Percentiles rank a stretch among this genome's conserved stretches.
phyloP scores from a whole-genome alignment of 2,888 invertebrate genomes.

The Drosophila borealis region DNA sequence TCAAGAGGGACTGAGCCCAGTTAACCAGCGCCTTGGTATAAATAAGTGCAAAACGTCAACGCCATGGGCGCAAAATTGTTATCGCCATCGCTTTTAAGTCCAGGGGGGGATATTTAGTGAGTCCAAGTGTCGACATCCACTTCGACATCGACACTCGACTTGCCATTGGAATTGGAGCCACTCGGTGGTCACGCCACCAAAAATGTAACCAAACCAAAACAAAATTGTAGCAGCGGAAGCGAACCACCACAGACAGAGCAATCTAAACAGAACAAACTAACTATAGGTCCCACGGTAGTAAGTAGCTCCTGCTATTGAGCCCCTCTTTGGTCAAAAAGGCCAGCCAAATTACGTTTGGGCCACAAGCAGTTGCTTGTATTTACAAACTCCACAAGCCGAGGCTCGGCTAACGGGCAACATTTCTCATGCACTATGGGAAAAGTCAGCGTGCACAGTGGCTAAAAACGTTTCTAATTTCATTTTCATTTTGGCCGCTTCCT shows the following conservation, averaged over 20 bases:
- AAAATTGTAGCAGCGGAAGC: conserved; percentile 76
- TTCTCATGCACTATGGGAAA: conserved; percentile 69
- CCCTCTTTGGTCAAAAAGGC: conserved; percentile 67
- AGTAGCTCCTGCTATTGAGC: conserved; percentile 65
- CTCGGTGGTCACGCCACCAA: conserved; percentile 79
- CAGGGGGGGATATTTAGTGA: conserved; percentile 77
- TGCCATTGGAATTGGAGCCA: conserved; percentile 47
- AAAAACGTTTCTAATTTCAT: conserved; percentile 53
- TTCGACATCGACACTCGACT: conserved; percentile 51
- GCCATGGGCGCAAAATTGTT: conserved; percentile 77
- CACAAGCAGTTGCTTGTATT: conserved; percentile 25
- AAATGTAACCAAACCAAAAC: conserved; percentile 47
- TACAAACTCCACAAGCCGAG: neutral
- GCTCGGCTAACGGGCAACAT: conserved; percentile 27
- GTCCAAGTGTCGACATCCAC: conserved; percentile 66
- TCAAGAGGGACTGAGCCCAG: conserved; percentile 43
- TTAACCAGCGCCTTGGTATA: conserved; percentile 57
- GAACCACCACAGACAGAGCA: conserved; percentile 12
- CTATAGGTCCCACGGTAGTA: conserved; percentile 75
- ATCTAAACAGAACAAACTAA: conserved; percentile 22
- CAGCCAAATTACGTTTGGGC: conserved; percentile 70
- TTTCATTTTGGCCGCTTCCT: conserved; percentile 61
- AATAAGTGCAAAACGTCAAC: conserved; percentile 80
- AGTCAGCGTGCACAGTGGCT: conserved; percentile 39
- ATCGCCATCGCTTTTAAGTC: conserved; percentile 74